Evolutionary conservation across 2,888 invertebrate genomes (phyloP), one percentile per base, ranked within the genome.

Genomic region (Athalia rosae): DNA sequence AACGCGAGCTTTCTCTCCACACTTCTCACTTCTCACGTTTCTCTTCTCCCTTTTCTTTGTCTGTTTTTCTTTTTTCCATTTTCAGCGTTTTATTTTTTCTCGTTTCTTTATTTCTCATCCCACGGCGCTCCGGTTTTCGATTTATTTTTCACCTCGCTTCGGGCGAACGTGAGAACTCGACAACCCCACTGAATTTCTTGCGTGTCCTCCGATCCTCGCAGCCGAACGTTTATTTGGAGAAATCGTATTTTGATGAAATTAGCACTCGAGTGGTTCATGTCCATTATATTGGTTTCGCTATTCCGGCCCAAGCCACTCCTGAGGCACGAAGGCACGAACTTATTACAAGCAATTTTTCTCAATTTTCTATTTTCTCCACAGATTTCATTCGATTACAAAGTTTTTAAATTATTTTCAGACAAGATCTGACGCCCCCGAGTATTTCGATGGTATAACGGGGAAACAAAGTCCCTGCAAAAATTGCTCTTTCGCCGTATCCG

Each of bases 191-290:
- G n/a, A 67, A 41, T 67, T 67, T 67, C 67, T 67, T 48, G 67
- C 67, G 50, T 50, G 67, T 67, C 50, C 41, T 53, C 50, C 11
- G n/a, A 28, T 64, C 41, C 58, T 15, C 63, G 3, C 67, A 11
- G 28, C 28, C 28, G 50, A 67, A 50, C 41, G 53, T 67, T 67
- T 53, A 6, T 11, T 67, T 50, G 15, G 67, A n/a, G 53, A 67
- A 53, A 67, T 67, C n/a, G 67, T 67, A 67, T 67, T 67, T 53
- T 67, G 41, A 67, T 67, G n/a, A 53, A 67, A 67, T 67, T 67
- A 67, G 67, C 15, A 53, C 53, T 53, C 0, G 48, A 41, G 41
- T 11, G 28, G 9, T 41, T 53, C 67, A n/a, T 28, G 28, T 0
- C 67, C 41, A 28, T 41, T 64, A 64, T 64, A 47, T 7, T 47